Evolutionary conservation across 64 coral and sea anemone genomes (phyloP), one percentile per base, ranked within the genome.

Genomic region (Trachythela sp.): DNA sequence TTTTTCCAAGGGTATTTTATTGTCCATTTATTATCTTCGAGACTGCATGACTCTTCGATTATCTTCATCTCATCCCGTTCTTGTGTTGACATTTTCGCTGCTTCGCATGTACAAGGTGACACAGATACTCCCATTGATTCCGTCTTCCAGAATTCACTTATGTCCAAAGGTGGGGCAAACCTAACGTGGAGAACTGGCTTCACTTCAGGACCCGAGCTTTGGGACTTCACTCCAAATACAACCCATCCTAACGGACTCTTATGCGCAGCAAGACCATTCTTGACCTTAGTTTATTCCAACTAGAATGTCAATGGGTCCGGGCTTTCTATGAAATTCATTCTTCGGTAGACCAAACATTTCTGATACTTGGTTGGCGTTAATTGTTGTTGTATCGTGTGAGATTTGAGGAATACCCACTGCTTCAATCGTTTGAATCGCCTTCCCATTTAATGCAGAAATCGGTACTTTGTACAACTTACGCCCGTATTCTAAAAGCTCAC

Each of bases 261-360:
- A n/a, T n/a, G n/a, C n/a, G n/a, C n/a, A 39, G 86, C 86, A 67
- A 88, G 7, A 37, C 39, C 64, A 60, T 67, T 37, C 18, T 39
- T 70, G 3, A 88, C 14, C 67, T 38, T 88, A 71, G n/a, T 88
- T 88, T 39, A 88, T 88, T 88, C 86, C 86, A 71, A 70, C 54
- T 24, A 71, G 67, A 11, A 88, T 34, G 86, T 88, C 86, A 88
- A 88, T 39, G 3, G 5, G 86, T 13, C n/a, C n/a, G n/a, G n/a
- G n/a, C n/a, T n/a, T 52, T 33, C 31, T 34, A 20, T 88, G n/a
- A n/a, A n/a, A n/a, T n/a, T n/a, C n/a, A n/a, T n/a, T n/a, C n/a
- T n/a, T n/a, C n/a, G n/a, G n/a, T n/a, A n/a, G n/a, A n/a, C n/a
- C n/a, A n/a, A n/a, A n/a, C n/a, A n/a, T n/a, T n/a, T n/a, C n/a